Conservation (phyloP, 2,113 vertebrate genomes). For the Rhagologus leucostigma region DNA sequence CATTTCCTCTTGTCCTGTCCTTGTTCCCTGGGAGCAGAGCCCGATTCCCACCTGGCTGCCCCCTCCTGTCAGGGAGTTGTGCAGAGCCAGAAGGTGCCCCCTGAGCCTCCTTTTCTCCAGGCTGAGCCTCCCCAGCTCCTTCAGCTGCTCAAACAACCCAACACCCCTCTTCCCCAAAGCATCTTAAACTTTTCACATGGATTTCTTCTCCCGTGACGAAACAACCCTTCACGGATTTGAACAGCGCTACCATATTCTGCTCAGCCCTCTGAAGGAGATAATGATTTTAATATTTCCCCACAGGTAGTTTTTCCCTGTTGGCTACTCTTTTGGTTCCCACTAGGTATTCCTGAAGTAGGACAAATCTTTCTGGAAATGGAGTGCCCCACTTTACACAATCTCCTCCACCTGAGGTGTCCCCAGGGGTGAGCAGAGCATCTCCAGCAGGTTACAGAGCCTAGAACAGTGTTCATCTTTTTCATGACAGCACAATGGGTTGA, state of each 20-base stretch:
- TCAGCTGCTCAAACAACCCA: background rate
- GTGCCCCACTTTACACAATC: slow-evolving; percentile 1
- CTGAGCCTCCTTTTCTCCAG: background rate
- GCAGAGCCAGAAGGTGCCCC: background rate
- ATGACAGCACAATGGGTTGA: background rate
- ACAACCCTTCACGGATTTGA: background rate
- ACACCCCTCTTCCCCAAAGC: rapidly evolving
- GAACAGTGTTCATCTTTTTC: background rate
- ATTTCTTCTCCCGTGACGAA: background rate
- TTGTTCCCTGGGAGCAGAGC: background rate
- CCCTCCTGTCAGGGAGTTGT: background rate
- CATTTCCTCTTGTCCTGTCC: rapidly evolving
- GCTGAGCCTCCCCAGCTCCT: background rate
- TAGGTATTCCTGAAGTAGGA: background rate
- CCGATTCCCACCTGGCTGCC: rapidly evolving
- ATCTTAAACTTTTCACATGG: background rate
- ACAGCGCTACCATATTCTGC: rapidly evolving
- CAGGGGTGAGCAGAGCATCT: background rate
- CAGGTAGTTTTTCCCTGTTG: background rate
- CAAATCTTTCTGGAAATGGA: background rate
- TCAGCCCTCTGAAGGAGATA: background rate
- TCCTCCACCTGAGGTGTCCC: background rate
- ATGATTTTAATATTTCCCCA: background rate
- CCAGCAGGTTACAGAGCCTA: background rate
- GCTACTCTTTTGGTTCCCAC: background rate